Evolutionary conservation across 2,888 invertebrate species (phyloP).

Genomic region (Melieria omissa): DNA sequence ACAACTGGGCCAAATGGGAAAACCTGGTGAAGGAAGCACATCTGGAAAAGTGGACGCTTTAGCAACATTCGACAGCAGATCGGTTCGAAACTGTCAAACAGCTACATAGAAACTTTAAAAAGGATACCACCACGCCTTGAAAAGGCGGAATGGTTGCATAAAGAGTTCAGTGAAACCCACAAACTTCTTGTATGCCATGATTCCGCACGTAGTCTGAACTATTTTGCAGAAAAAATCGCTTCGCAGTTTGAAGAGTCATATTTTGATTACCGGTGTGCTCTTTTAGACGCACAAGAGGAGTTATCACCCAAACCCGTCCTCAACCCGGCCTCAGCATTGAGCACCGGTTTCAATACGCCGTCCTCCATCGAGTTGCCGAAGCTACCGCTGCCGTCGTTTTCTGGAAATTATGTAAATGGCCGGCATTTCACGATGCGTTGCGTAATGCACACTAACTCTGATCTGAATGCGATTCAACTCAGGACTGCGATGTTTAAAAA

Average conservation of each 20-base stretch:
- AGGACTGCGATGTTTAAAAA: conserved; percentile 18
- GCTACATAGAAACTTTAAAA: conserved; percentile 6
- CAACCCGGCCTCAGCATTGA: background rate
- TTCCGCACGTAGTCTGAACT: no score
- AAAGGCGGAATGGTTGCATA: conserved; percentile 2
- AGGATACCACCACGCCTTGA: conserved; percentile 3
- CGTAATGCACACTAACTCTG: conserved; percentile 17
- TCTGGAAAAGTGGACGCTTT: background rate
- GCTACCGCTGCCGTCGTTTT: conserved; percentile 25
- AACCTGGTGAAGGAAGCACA: background rate
- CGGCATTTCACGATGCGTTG: conserved; percentile 30
- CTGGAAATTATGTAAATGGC: conserved; percentile 27
- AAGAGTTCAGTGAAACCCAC: conserved; percentile 9
- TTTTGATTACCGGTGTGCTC: background rate
- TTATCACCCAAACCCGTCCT: background rate
- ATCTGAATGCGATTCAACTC: conserved; percentile 21
- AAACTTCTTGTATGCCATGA: background rate
- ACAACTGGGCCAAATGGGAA: background rate
- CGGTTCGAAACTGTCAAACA: conserved; percentile 4
- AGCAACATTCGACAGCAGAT: conserved; percentile 1
- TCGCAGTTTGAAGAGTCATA: conserved; percentile 12
- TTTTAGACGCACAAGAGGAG: background rate
- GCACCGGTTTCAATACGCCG: background rate
- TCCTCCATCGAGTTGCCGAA: conserved; percentile 15
- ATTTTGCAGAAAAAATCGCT: no score